These are phyloP conservation scores for Kradibia gibbosae DNA, from an alignment of 1,140 invertebrate genomes.

Conservation along the genomic window DNA sequence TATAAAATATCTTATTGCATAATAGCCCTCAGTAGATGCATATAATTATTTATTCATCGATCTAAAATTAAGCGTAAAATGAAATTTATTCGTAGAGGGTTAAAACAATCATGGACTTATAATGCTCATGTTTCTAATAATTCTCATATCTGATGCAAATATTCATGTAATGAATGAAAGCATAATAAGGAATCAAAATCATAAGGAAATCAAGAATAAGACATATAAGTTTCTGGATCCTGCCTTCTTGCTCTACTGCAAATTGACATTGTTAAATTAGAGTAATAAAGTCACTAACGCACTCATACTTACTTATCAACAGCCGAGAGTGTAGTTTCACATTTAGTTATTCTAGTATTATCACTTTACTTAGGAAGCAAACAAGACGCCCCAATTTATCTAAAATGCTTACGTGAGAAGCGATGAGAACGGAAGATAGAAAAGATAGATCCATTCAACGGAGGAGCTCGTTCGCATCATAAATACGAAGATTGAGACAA, in stretches of 20 bases:
- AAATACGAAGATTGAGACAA: background rate
- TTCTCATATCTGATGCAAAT: too few relatives aligned
- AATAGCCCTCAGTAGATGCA: background rate
- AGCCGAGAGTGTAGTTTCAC: slow-evolving; percentile 12
- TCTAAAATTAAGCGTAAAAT: background rate
- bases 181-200: too few relatives aligned
- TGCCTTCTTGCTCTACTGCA: background rate
- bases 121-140: background rate
- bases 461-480: background rate
- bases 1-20: background rate
- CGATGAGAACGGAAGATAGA: background rate
- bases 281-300: background rate
- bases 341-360: slow-evolving; percentile 33
- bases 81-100: background rate
- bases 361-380: slow-evolving; percentile 37
- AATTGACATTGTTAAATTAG: slow-evolving; percentile 13
- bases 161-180: background rate
- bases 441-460: background rate
- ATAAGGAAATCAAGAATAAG: too few relatives aligned
- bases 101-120: background rate
- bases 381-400: slow-evolving; percentile 9
- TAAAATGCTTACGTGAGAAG: background rate
- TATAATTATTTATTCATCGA: too few relatives aligned
- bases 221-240: too few relatives aligned
- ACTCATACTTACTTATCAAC: background rate